Evolutionary conservation across 2,888 invertebrate genomes (phyloP).

Genomic region (Microctonus hyperodae): DNA sequence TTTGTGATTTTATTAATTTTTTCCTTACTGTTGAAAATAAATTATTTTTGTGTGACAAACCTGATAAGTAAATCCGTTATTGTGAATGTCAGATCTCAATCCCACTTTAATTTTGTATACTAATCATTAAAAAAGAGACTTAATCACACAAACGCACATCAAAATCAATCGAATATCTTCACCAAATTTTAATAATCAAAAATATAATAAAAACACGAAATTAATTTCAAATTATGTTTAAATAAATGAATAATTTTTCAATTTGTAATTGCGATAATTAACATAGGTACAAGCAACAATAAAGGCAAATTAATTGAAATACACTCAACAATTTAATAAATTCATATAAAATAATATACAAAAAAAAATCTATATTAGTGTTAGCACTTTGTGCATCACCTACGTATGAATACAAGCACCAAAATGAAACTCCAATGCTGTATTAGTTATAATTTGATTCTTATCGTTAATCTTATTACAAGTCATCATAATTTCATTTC

Average conservation of each 20-base stretch:
- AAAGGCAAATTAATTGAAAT: not conserved
- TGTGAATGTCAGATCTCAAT: too few relatives aligned
- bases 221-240: not conserved
- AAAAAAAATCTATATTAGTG: not conserved
- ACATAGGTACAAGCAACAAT: slow-evolving; percentile 2
- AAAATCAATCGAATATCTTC: not conserved
- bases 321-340: not conserved
- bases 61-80: too few relatives aligned
- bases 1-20: too few relatives aligned
- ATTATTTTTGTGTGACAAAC: too few relatives aligned
- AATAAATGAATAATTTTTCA: not conserved
- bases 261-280: not conserved
- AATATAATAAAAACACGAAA: slow-evolving; percentile 16
- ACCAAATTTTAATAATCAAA: not conserved
- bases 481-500: slow-evolving; percentile 79
- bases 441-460: too few relatives aligned
- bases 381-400: not conserved
- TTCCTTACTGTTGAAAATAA: too few relatives aligned
- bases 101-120: too few relatives aligned
- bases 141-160: not conserved
- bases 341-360: slow-evolving; percentile 4
- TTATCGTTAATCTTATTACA: not conserved
- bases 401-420: not conserved
- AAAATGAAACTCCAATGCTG: not conserved
- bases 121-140: not conserved